phyloP scores from a whole-genome alignment of 1,140 invertebrate species.

The Brachionus calyciflorus region DNA sequence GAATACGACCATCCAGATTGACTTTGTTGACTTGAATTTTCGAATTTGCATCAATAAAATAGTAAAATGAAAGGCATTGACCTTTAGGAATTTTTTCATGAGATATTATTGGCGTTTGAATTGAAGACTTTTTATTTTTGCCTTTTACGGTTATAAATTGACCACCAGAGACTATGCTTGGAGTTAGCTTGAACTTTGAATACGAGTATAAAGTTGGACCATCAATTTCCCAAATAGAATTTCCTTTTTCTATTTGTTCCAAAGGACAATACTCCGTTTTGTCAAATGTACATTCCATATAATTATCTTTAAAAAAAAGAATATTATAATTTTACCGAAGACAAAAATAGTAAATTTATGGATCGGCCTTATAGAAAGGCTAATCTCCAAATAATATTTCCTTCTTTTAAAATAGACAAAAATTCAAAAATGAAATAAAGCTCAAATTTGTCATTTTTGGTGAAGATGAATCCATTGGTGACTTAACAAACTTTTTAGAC shows the following conservation, averaged over 20 bases:
- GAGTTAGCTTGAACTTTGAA: constrained; percentile 25
- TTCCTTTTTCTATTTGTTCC: constrained; percentile 27
- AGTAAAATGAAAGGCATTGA: constrained; percentile 18
- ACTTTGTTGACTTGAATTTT: constrained; percentile 13
- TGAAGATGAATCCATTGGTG: too few species aligned
- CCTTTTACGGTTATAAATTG: constrained; percentile 23
- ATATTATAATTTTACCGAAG: neutral
- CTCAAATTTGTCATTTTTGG: too few species aligned
- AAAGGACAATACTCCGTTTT: constrained; percentile 17
- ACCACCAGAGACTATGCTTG: neutral
- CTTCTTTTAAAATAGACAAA: too few species aligned
- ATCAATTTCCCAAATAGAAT: constrained; percentile 28
- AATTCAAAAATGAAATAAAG: too few species aligned
- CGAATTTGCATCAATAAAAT: neutral
- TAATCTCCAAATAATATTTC: too few species aligned
- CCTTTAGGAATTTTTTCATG: neutral
- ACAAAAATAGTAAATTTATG: too few species aligned
- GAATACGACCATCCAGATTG: neutral
- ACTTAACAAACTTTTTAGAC: too few species aligned
- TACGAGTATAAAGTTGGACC: neutral
- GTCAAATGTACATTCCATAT: constrained; percentile 28
- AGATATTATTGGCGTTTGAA: constrained; percentile 11
- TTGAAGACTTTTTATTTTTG: constrained; percentile 9
- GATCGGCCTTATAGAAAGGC: too few species aligned
- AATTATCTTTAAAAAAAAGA: neutral